Evolutionary conservation across 2,888 invertebrate species (phyloP).

Genomic region (Hypercompe scribonia): DNA sequence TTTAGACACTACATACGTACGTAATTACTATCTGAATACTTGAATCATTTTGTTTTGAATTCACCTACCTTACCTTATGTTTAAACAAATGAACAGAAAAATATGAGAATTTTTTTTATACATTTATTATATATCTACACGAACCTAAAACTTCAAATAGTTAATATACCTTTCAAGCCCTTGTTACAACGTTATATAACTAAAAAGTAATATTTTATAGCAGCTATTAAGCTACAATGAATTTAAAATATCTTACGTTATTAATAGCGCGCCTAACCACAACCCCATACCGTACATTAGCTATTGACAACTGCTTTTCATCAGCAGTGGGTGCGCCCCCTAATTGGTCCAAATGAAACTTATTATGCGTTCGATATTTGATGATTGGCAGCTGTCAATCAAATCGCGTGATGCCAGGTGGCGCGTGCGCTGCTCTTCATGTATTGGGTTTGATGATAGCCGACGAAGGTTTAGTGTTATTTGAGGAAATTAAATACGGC

Average conservation of each 20-base stretch:
- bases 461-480: conserved; percentile 15
- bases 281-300: conserved; percentile 52
- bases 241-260: neutral
- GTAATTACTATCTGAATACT: no score
- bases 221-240: neutral
- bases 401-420: conserved; percentile 75
- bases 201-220: neutral
- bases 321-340: conserved; percentile 66
- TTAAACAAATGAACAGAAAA: no score
- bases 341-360: conserved; percentile 79
- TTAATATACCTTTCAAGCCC: neutral
- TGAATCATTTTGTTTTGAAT: no score
- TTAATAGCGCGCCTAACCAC: neutral
- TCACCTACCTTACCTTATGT: no score
- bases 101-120: no score
- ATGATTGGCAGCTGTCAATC: conserved; percentile 85
- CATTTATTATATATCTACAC: no score
- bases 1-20: no score
- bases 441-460: conserved; percentile 28
- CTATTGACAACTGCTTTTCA: conserved; percentile 64
- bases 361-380: conserved; percentile 75
- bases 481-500: conserved; percentile 29
- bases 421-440: conserved; percentile 63
- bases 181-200: neutral
- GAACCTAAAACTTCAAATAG: neutral